These are phyloP conservation scores for Lepidonotus clava DNA, from an alignment of 2,888 invertebrate species.

Conservation along the genomic window DNA sequence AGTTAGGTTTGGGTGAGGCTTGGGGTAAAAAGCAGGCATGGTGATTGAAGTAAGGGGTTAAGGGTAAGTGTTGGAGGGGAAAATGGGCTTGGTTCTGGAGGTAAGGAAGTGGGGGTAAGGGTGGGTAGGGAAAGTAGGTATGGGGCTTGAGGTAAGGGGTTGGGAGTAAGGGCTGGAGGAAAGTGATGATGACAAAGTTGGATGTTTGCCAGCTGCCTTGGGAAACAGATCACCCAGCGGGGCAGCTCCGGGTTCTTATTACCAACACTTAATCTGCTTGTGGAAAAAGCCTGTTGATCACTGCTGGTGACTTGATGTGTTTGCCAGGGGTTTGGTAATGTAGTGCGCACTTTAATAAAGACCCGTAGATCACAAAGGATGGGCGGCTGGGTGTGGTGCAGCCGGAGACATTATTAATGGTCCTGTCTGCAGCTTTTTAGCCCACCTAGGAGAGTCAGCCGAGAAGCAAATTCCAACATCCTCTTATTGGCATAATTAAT, in stretches of 20 bases:
- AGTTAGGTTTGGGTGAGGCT: too few relatives aligned
- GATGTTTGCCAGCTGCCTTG: background rate
- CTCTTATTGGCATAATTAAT: background rate
- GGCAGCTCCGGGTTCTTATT: too few relatives aligned
- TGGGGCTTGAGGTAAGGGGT: background rate
- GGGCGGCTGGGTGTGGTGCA: background rate
- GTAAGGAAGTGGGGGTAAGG: background rate
- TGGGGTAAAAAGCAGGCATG: too few relatives aligned
- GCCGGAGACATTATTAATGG: background rate
- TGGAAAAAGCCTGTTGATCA: too few relatives aligned
- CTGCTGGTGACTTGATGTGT: too few relatives aligned
- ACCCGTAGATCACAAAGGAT: slow-evolving; percentile 3
- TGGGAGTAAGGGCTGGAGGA: background rate
- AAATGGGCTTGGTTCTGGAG: too few relatives aligned
- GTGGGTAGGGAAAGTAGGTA: background rate
- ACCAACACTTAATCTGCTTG: too few relatives aligned
- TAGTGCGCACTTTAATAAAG: slow-evolving; percentile 27
- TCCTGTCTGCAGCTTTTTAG: background rate
- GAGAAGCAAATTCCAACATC: background rate
- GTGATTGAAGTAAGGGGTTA: too few relatives aligned
- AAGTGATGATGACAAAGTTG: background rate
- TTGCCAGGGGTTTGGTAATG: background rate
- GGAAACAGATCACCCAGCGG: too few relatives aligned
- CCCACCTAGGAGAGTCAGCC: background rate
- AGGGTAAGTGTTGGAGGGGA: too few relatives aligned